Percentiles rank a stretch among this genome's conserved stretches.
Evolutionary conservation across 2,888 invertebrate species (phyloP).

Genomic region (Acronicta aceris): DNA sequence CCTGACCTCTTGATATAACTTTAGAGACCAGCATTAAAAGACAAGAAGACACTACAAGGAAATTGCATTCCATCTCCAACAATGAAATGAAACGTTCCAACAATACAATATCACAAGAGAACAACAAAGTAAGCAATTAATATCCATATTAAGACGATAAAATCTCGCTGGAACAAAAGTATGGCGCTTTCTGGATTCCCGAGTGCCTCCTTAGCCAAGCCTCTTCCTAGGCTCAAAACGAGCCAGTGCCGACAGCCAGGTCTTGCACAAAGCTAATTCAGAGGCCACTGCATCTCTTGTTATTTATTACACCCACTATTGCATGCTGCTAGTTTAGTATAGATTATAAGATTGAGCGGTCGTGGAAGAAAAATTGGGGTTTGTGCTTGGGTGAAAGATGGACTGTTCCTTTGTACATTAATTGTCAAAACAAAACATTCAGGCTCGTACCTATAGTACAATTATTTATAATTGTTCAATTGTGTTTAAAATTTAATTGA

Average conservation of each 20-base stretch:
- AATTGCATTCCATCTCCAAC: constrained; percentile 29
- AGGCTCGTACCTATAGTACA: too few species aligned
- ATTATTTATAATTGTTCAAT: too few species aligned
- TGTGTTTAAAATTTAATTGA: too few species aligned
- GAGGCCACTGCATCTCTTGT: constrained; percentile 68
- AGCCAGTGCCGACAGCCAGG: constrained; percentile 51
- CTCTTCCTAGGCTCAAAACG: constrained; percentile 37
- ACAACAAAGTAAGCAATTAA: constrained; percentile 33
- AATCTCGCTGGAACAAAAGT: constrained; percentile 21
- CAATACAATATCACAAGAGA: constrained; percentile 9
- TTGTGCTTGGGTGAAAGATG: not conserved
- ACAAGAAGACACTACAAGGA: constrained; percentile 5
- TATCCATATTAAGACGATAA: constrained; percentile 27
- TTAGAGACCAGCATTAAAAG: not conserved
- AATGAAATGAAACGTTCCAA: constrained; percentile 32
- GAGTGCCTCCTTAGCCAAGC: not conserved
- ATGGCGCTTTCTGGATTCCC: constrained; percentile 16
- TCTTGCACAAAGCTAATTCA: constrained; percentile 68
- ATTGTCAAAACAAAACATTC: too few species aligned
- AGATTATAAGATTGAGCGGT: constrained; percentile 46
- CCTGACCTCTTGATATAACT: not conserved
- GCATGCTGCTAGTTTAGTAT: constrained; percentile 49
- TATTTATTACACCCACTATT: constrained; percentile 72
- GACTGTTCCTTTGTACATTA: too few species aligned
- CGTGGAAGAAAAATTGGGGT: constrained; percentile 19